Percentiles rank a stretch among this genome's conserved stretches.
These are phyloP conservation scores for Acipenser ruthenus DNA, from an alignment of 2,797 vertebrate species.

Conservation along the genomic window DNA sequence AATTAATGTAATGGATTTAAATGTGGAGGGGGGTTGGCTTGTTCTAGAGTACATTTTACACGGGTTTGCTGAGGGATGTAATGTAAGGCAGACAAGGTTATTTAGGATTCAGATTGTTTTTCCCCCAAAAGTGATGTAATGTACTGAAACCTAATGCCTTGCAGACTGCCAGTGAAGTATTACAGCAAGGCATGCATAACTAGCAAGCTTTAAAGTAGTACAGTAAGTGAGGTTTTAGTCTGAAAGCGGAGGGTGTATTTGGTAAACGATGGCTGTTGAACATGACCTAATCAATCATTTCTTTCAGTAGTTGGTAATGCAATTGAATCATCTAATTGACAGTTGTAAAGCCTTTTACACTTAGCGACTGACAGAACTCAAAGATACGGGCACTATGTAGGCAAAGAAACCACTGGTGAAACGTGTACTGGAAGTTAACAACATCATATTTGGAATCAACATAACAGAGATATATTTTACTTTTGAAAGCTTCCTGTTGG, in stretches of 20 bases:
- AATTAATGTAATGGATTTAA: constrained; percentile 2
- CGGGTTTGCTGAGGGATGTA: background rate
- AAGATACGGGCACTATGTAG: too few relatives aligned
- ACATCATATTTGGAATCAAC: too few relatives aligned
- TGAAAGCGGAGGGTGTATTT: background rate
- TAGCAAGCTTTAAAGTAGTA: background rate
- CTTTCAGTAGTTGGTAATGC: too few relatives aligned
- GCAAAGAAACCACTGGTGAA: too few relatives aligned
- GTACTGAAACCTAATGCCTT: background rate
- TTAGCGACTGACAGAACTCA: too few relatives aligned
- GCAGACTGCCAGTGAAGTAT: background rate
- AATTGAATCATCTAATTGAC: too few relatives aligned
- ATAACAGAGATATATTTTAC: too few relatives aligned
- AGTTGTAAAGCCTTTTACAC: too few relatives aligned
- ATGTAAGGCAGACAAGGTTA: background rate
- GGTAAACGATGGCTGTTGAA: constrained; percentile 1
- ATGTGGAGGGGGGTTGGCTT: background rate
- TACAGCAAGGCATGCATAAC: background rate
- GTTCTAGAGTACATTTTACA: background rate
- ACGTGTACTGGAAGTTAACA: too few relatives aligned
- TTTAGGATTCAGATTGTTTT: background rate
- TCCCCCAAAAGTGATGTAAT: background rate
- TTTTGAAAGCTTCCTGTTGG: too few relatives aligned
- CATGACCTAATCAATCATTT: background rate
- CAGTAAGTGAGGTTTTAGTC: background rate